Evolutionary conservation across 2,888 invertebrate species (phyloP).

Genomic region (Dinocampus coccinellae): DNA sequence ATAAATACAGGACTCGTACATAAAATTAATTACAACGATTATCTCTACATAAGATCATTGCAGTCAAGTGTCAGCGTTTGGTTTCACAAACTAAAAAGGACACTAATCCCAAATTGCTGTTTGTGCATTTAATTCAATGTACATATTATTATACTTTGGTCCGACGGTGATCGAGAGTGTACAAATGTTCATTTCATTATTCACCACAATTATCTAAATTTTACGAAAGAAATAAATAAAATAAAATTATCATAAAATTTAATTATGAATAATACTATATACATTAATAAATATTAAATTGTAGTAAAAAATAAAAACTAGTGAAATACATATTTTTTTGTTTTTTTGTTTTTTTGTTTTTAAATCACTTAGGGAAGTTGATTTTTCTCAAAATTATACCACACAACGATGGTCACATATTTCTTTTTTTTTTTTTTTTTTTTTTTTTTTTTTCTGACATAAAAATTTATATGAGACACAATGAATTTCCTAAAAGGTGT

Average conservation of each 20-base stretch:
- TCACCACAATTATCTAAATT: background rate
- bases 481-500: constrained; percentile 7
- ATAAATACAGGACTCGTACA: background rate
- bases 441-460: background rate
- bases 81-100: background rate
- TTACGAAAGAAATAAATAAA: too few species aligned
- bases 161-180: constrained; percentile 10
- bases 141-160: background rate
- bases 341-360: too few species aligned
- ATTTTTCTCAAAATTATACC: too few species aligned
- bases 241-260: too few species aligned
- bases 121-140: constrained; percentile 1
- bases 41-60: background rate
- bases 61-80: background rate
- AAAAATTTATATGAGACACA: background rate
- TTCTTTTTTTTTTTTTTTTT: too few species aligned
- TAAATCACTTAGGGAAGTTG: too few species aligned
- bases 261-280: too few species aligned
- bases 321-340: too few species aligned
- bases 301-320: too few species aligned
- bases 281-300: too few species aligned
- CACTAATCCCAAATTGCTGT: constrained; percentile 7
- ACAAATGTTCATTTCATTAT: too few species aligned
- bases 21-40: constrained; percentile 1
- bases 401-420: background rate